A percentile compares a stretch with the other conserved stretches of the same genome.
phyloP scores from a whole-genome alignment of 2,113 vertebrate species.

The Desmodus rotundus region DNA sequence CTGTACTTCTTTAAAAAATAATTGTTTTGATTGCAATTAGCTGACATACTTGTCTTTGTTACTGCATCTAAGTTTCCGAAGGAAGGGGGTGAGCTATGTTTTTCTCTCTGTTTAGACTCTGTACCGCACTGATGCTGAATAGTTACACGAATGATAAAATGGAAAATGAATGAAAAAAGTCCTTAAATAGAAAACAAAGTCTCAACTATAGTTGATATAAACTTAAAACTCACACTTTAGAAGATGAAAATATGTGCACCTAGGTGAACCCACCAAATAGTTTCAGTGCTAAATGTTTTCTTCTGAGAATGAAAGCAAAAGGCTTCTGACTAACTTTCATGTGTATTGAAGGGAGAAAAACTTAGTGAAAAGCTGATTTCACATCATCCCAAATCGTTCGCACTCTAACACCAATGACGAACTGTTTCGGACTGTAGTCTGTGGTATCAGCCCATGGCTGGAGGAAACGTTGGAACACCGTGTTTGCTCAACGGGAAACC shows the following conservation, averaged over 20 bases:
- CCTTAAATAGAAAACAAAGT: neutral
- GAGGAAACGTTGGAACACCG: neutral
- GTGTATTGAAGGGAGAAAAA: neutral
- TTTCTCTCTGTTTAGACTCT: neutral
- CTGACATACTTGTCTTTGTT: neutral
- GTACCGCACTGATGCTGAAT: neutral
- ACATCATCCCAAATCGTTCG: neutral
- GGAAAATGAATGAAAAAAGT: neutral
- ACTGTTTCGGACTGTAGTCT: neutral
- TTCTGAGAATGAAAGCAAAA: neutral
- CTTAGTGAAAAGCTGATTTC: neutral
- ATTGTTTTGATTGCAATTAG: neutral
- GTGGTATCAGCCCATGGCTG: neutral
- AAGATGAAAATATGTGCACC: neutral
- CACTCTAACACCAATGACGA: neutral
- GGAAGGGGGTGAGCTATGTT: neutral
- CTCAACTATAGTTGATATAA: neutral
- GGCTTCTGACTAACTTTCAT: neutral
- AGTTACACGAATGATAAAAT: neutral
- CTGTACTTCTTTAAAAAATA: neutral
- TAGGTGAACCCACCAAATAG: fast-evolving
- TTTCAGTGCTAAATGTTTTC: neutral
- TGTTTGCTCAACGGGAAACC: neutral
- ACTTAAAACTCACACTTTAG: neutral
- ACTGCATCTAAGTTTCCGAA: neutral